These are phyloP conservation scores for Diadegma fenestrale DNA, from an alignment of 2,888 invertebrate species.

Conservation along the genomic window DNA sequence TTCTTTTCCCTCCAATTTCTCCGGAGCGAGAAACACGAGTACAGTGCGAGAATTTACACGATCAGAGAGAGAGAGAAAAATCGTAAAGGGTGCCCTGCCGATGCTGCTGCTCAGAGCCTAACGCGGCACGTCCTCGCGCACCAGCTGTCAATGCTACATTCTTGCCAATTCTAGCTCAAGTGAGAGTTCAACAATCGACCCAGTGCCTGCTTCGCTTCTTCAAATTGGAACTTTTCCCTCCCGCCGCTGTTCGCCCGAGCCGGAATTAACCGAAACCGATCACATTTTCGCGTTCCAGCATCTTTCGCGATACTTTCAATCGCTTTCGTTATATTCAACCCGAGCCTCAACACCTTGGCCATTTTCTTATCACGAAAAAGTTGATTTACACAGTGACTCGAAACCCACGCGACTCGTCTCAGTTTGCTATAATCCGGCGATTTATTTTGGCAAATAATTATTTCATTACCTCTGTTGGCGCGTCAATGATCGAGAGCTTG, in stretches of 20 bases:
- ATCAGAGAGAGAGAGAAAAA: neutral
- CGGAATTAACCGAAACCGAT: slow-evolving; percentile 1
- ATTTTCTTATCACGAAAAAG: neutral
- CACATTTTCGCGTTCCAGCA: neutral
- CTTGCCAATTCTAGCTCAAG: slow-evolving; percentile 70
- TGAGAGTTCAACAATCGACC: slow-evolving; percentile 69
- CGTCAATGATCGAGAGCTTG: slow-evolving; percentile 22
- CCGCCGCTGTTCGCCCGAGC: neutral
- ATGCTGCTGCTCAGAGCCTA: neutral
- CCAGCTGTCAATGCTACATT: slow-evolving; percentile 68
- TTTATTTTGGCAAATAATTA: neutral
- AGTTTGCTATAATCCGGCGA: too few species aligned
- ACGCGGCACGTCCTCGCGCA: slow-evolving; percentile 59
- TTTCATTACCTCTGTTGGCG: slow-evolving; percentile 56
- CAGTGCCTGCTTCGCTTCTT: slow-evolving; percentile 50
- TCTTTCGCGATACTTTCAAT: neutral
- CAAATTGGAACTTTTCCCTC: slow-evolving; percentile 35
- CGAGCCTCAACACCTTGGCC: neutral
- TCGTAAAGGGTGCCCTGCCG: slow-evolving; percentile 21
- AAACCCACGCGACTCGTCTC: slow-evolving; percentile 52
- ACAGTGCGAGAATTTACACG: neutral
- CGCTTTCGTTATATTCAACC: neutral
- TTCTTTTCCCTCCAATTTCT: slow-evolving; percentile 60
- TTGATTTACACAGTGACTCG: slow-evolving; percentile 26
- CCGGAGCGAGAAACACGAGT: slow-evolving; percentile 34